These are phyloP conservation scores for Bibio marci DNA, from an alignment of 2,888 invertebrate genomes.

Conservation along the genomic window DNA sequence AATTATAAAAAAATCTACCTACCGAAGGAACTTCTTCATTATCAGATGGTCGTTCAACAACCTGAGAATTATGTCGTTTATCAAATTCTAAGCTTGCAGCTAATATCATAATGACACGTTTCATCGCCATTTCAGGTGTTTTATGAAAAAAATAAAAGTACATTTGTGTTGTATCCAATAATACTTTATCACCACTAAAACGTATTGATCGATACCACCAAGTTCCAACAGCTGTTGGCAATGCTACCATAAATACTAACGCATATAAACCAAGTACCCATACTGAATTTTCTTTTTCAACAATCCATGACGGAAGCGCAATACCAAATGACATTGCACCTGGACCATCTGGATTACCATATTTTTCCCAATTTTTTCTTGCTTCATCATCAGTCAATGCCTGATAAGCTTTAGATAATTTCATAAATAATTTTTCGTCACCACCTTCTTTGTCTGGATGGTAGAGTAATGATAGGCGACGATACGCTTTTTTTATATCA, in stretches of 20 bases:
- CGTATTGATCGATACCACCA: conserved; percentile 99
- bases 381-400: conserved; percentile 97
- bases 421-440: conserved; percentile 94
- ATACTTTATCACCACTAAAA: conserved; percentile 91
- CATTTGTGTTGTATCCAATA: conserved; percentile 91
- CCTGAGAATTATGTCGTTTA: conserved; percentile 83
- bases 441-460: conserved; percentile 98
- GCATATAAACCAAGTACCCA: conserved; percentile 94
- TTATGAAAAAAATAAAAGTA: conserved; percentile 93
- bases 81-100: conserved; percentile 96
- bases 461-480: conserved; percentile 77
- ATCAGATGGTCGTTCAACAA: conserved; percentile 81
- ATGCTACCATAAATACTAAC: conserved; percentile 92
- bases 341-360: conserved; percentile 99
- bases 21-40: conserved; percentile 87
- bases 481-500: conserved; percentile 91
- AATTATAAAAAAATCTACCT: no score
- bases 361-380: conserved; percentile 93
- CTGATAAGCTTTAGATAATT: conserved; percentile 82
- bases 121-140: conserved; percentile 87
- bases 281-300: conserved; percentile 96
- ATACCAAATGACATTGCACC: conserved; percentile 99
- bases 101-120: conserved; percentile 90
- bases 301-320: conserved; percentile 98
- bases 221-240: conserved; percentile 77